Percentiles rank a stretch among this genome's conserved stretches.
These are phyloP conservation scores for Microctonus aethiopoides DNA, from an alignment of 2,888 invertebrate genomes.

Conservation along the genomic window DNA sequence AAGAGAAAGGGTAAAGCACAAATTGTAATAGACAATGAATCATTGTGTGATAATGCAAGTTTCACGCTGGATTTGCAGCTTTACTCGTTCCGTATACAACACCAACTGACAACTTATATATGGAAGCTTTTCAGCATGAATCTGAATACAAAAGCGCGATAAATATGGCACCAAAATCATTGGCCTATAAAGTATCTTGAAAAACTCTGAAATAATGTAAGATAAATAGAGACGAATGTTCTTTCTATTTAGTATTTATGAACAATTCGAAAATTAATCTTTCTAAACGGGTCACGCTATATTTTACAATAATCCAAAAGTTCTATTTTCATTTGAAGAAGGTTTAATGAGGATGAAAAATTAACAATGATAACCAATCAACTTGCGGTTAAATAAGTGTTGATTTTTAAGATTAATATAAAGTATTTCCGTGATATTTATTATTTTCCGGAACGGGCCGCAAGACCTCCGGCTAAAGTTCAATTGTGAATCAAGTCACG, in stretches of 20 bases:
- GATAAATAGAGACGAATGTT: neutral
- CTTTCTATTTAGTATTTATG: no score
- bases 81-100: neutral
- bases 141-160: constrained; percentile 8
- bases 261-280: no score
- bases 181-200: neutral
- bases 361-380: neutral
- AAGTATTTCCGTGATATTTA: constrained; percentile 35
- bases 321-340: neutral
- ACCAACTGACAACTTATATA: neutral
- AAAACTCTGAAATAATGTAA: neutral
- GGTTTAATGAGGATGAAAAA: neutral
- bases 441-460: constrained; percentile 33
- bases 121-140: constrained; percentile 22
- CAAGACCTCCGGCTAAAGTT: constrained; percentile 16
- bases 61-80: constrained; percentile 10
- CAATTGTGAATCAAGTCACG: constrained; percentile 40
- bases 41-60: constrained; percentile 32
- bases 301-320: no score
- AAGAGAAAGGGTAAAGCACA: constrained; percentile 24
- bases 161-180: neutral
- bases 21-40: constrained; percentile 45
- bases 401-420: constrained; percentile 9
- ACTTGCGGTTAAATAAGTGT: neutral
- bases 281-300: no score